These are phyloP conservation scores for Phalacrocorax aristotelis DNA, from an alignment of 2,113 vertebrate species.

Conservation along the genomic window DNA sequence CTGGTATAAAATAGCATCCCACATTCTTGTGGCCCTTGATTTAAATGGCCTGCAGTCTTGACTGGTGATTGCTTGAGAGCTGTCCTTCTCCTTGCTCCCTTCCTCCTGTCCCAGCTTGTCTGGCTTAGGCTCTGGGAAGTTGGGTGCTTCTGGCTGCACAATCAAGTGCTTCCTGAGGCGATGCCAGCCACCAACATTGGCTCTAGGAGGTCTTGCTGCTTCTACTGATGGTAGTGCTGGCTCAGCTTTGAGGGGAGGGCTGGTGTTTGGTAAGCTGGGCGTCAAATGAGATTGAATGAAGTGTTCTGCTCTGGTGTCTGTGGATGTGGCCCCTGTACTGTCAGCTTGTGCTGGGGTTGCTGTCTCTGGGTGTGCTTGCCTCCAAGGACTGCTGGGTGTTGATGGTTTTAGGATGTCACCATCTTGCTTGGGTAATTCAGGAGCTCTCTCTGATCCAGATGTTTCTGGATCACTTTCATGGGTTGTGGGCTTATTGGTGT, in stretches of 20 bases:
- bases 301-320: not conserved
- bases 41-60: conserved; percentile 52
- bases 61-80: not conserved
- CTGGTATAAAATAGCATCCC: conserved; percentile 92
- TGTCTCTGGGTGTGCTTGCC: not conserved
- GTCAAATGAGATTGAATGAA: not conserved
- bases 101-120: conserved; percentile 4
- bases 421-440: not conserved
- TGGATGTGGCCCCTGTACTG: not conserved
- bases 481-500: conserved; percentile 51
- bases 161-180: conserved; percentile 89
- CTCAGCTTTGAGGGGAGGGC: not conserved
- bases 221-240: not conserved
- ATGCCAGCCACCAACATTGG: conserved; percentile 81
- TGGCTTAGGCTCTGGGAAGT: conserved; percentile 23
- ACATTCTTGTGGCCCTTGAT: conserved; percentile 84
- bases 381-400: not conserved
- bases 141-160: conserved; percentile 75
- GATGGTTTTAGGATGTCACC: not conserved
- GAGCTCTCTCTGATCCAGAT: not conserved
- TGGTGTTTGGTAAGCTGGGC: not conserved
- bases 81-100: not conserved
- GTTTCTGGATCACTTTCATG: not conserved
- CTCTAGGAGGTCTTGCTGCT: conserved; percentile 42
- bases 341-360: not conserved